phyloP scores from a whole-genome alignment of 2,113 vertebrate species.

The Porphyrio hochstetteri region DNA sequence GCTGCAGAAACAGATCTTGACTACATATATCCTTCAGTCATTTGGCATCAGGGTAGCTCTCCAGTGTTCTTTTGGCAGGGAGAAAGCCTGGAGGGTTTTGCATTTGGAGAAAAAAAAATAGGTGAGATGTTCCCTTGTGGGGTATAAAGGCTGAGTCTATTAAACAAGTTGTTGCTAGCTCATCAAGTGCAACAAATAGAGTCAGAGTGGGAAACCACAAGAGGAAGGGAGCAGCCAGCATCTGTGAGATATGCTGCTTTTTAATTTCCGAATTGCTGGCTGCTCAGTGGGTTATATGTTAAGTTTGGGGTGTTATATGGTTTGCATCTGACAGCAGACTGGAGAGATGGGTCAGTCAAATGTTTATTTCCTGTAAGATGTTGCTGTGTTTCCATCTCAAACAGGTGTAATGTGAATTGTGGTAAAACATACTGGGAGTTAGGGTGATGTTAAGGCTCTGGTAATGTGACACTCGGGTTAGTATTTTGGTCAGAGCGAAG shows the following conservation, averaged over 20 bases:
- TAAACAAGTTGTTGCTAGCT: not conserved
- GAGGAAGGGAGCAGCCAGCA: not conserved
- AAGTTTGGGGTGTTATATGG: not conserved
- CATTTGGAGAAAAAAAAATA: not conserved
- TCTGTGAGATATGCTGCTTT: not conserved
- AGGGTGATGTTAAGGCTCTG: not conserved
- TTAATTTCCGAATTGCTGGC: not conserved
- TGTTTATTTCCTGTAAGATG: not conserved
- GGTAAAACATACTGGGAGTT: not conserved
- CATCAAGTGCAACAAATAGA: not conserved
- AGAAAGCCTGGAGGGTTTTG: not conserved
- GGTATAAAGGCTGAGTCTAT: not conserved
- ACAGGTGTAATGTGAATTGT: not conserved
- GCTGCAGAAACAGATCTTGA: not conserved
- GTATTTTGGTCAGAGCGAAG: constrained; percentile 10
- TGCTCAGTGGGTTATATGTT: not conserved
- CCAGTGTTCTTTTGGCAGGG: not conserved
- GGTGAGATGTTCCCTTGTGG: not conserved
- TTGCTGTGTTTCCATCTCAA: not conserved
- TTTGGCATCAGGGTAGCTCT: not conserved
- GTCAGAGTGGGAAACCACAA: not conserved
- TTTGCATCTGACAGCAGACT: not conserved
- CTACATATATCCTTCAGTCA: not conserved
- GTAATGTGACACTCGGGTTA: not conserved
- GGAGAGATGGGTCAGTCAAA: not conserved